Conservation (phyloP, 2,888 invertebrate species). For the Aphidoletes aphidimyza region DNA sequence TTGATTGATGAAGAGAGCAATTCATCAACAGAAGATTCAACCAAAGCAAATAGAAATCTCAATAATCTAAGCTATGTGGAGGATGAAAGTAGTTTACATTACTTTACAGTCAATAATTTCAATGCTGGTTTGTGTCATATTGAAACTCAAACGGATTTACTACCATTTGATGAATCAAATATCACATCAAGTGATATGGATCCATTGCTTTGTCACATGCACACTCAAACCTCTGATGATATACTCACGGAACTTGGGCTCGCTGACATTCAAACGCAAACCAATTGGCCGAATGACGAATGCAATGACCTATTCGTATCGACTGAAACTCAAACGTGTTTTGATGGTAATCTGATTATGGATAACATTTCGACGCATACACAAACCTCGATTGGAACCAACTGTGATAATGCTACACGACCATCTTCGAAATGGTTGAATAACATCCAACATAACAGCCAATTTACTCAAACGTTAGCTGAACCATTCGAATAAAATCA, state of each 20-base stretch:
- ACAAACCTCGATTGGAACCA: constrained; percentile 60
- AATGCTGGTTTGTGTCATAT: constrained; percentile 67
- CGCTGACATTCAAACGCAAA: constrained; percentile 74
- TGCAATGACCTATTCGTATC: constrained; percentile 70
- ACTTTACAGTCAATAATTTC: constrained; percentile 34
- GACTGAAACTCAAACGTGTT: constrained; percentile 71
- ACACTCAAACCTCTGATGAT: constrained; percentile 70
- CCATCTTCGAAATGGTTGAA: constrained; percentile 3
- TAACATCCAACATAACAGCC: not conserved
- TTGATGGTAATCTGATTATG: constrained; percentile 57
- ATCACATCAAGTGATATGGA: constrained; percentile 62
- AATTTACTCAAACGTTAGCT: constrained; percentile 13
- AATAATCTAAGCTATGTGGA: constrained; percentile 61
- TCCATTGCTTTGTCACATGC: constrained; percentile 66
- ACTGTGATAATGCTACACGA: not conserved
- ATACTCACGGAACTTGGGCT: constrained; percentile 70
- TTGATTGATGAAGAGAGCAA: constrained; percentile 54
- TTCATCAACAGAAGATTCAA: not conserved
- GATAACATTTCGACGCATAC: constrained; percentile 62
- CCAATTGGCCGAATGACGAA: constrained; percentile 68
- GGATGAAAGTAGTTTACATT: constrained; percentile 61
- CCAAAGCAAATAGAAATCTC: constrained; percentile 50
- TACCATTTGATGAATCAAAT: constrained; percentile 59
- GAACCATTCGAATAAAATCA: not conserved
- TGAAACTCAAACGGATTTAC: constrained; percentile 72